Conservation (phyloP, 2,113 vertebrate species). For the Coreoperca whiteheadi region DNA sequence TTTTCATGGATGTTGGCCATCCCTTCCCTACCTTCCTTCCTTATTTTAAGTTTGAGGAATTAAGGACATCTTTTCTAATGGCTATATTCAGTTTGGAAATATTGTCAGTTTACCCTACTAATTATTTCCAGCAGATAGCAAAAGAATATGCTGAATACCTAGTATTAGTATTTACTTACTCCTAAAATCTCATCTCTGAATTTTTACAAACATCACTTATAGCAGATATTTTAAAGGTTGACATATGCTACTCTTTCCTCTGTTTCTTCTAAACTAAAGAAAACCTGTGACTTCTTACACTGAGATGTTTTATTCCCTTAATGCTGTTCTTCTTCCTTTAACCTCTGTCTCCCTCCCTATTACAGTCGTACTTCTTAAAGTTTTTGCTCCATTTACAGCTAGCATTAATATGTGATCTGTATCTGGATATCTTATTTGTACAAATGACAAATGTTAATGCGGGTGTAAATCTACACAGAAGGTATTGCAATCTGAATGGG, state of each 20-base stretch:
- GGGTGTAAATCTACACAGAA: background rate
- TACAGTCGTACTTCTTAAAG: background rate
- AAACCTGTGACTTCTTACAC: background rate
- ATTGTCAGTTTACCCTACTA: background rate
- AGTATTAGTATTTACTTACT: background rate
- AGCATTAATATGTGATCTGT: too few relatives aligned
- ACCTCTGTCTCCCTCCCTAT: background rate
- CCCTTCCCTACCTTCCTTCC: background rate
- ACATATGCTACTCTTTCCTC: background rate
- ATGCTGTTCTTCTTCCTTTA: too few relatives aligned
- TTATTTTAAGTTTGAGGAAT: background rate
- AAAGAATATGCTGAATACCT: background rate
- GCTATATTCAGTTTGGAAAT: background rate
- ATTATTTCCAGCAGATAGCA: background rate
- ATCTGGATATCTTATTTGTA: background rate
- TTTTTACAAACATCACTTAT: background rate
- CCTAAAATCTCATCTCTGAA: background rate
- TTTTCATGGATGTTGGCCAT: conserved; percentile 12
- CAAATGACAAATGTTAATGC: background rate
- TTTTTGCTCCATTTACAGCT: background rate
- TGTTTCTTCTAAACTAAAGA: background rate
- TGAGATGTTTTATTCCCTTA: background rate
- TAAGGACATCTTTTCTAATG: background rate
- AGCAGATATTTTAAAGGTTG: background rate
- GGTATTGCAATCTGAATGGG: background rate